Conservation (phyloP, 2,113 vertebrate species). For the Urocitellus parryii region DNA sequence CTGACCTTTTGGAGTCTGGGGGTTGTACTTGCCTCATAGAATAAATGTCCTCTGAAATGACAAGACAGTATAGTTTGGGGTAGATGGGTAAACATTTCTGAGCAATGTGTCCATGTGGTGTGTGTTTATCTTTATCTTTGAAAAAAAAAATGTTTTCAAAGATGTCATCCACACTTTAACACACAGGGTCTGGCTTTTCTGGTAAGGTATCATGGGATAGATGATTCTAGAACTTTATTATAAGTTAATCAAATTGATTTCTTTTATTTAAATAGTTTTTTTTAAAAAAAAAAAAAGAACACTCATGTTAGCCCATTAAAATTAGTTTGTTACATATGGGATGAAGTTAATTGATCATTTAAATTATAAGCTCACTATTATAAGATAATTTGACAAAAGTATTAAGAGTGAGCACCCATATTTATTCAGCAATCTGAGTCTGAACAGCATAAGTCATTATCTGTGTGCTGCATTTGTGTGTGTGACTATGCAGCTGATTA, state of each 20-base stretch:
- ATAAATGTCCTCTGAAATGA: neutral
- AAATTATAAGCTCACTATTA: neutral
- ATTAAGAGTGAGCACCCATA: neutral
- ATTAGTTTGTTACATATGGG: neutral
- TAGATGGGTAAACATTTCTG: neutral
- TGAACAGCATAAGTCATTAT: neutral
- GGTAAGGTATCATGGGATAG: neutral
- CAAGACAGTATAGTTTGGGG: neutral
- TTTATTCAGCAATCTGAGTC: neutral
- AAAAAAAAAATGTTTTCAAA: conserved; percentile 32
- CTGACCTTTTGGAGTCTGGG: neutral
- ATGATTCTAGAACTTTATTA: conserved; percentile 43
- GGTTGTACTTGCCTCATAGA: neutral
- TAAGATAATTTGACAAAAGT: conserved; percentile 27
- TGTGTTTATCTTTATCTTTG: conserved; percentile 14
- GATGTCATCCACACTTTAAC: neutral
- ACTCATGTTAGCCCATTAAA: neutral
- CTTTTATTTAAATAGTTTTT: conserved; percentile 55
- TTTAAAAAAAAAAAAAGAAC: neutral
- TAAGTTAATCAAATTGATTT: conserved; percentile 6
- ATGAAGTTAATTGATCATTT: neutral
- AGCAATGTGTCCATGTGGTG: neutral
- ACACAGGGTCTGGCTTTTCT: neutral
- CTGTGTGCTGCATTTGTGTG: neutral
- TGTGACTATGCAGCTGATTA: neutral